Evolutionary conservation across 2,888 invertebrate genomes (phyloP).

Genomic region (Oscheius onirici): DNA sequence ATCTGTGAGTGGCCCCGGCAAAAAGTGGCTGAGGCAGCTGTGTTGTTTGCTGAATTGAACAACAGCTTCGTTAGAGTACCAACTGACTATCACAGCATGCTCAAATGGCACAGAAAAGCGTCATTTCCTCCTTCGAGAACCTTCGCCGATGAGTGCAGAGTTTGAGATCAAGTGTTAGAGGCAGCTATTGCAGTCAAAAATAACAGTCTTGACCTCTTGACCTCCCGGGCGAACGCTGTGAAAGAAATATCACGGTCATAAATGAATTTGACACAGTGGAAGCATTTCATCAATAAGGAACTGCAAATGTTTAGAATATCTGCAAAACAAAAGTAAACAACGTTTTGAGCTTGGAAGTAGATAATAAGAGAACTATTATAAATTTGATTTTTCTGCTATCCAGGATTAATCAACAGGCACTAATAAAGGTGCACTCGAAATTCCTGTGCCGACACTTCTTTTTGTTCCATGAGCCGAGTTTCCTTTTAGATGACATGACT

Average conservation of each 20-base stretch:
- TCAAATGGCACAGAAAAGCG: slow-evolving; percentile 6
- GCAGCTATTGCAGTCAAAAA: background rate
- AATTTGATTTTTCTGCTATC: too few species aligned
- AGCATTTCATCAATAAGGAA: too few species aligned
- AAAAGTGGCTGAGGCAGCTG: background rate
- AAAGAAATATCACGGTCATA: background rate
- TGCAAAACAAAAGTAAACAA: background rate
- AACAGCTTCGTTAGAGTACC: slow-evolving; percentile 22
- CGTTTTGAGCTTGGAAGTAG: background rate
- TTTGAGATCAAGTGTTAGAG: background rate
- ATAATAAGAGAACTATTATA: too few species aligned
- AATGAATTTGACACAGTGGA: background rate
- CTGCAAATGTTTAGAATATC: background rate
- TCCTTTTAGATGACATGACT: too few species aligned
- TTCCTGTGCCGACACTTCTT: too few species aligned
- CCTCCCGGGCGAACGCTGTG: background rate
- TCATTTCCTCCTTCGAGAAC: slow-evolving; percentile 17
- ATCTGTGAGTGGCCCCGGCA: slow-evolving; percentile 1
- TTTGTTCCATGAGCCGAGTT: too few species aligned
- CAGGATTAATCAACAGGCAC: too few species aligned
- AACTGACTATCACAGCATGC: slow-evolving; percentile 29
- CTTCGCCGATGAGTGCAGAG: slow-evolving; percentile 9
- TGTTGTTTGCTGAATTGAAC: slow-evolving; percentile 9
- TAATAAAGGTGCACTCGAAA: too few species aligned
- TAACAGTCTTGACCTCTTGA: background rate